Evolutionary conservation across 2,113 vertebrate genomes (phyloP), one percentile per base, ranked within the genome.

Genomic region (Rhinogobius similis): DNA sequence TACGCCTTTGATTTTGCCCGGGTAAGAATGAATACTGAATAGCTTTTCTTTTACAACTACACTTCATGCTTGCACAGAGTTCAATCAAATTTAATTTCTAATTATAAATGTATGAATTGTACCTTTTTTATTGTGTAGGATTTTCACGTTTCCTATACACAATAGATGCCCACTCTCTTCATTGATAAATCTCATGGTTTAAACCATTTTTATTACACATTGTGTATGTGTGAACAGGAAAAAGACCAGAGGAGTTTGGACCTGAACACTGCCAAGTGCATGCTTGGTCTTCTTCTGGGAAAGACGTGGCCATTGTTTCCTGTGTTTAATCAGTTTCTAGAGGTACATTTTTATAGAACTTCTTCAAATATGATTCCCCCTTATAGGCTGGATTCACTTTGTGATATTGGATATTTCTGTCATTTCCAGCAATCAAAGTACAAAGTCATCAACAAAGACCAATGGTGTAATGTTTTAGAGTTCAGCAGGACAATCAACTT

Each of bases 391-490:
- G 13, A 53, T 18, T 24, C 18, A 58, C 20, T 48, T 48, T 12
- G 38, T 48, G 53, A 48, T 0, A 56, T 20, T 62, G 41, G 7
- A 16, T 48, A 29, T 69, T 70, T 44, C 69, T 85, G 76, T 81
- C 14, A 43, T 67, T 24, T 74, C 58, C 91, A 99, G 97, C 98
- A 98, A 94, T 99, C 97, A 70, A 99, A 99, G 92, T 99, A 99
- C 78, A 99, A 98, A 95, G 98, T 99, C 81, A 97, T 99, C 92
- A 99, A 99, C 93, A 99, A 99, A 94, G 98, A 99, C 94, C 98
- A 99, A 73, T 99, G 98, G 98, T 99, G 97, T 91, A 99, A 99
- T 5, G 98, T 99, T 86, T 94, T 99, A 87, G 98, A 99, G 90
- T 99, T 99, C 93, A 99, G 98, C 93, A 94, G 97, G 91, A 98